Percentiles rank a stretch among this genome's conserved stretches.
phyloP scores from a whole-genome alignment of 2,888 invertebrate species.

The Pseudococcus jackbeardsleyi region DNA sequence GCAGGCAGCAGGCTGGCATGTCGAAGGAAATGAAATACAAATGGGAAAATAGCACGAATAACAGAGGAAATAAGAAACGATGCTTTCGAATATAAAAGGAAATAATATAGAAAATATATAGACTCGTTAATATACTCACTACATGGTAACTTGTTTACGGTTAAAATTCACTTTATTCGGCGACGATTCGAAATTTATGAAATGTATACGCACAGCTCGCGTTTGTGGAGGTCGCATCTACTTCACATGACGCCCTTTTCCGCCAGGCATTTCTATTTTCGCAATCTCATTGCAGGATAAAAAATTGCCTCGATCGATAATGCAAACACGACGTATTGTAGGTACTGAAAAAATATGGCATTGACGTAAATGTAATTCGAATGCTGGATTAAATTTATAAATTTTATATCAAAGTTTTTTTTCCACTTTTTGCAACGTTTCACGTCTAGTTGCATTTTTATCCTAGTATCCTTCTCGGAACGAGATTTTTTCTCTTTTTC shows the following conservation, averaged over 20 bases:
- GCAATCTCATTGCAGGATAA: neutral
- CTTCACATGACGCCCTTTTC: neutral
- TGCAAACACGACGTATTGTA: neutral
- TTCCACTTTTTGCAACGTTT: neutral
- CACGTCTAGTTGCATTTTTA: neutral
- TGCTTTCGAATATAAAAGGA: constrained; percentile 37
- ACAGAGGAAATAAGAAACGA: constrained; percentile 53
- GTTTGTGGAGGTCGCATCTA: neutral
- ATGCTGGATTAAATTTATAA: neutral
- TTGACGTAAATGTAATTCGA: neutral
- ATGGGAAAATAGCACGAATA: constrained; percentile 48
- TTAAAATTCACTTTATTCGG: constrained; percentile 43
- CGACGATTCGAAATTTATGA: neutral
- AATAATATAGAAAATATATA: constrained; percentile 44
- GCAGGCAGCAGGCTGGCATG: neutral
- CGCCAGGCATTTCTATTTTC: neutral
- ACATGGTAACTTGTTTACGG: constrained; percentile 4
- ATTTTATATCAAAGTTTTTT: neutral
- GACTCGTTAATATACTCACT: constrained; percentile 10
- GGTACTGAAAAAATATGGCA: neutral
- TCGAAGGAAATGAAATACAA: constrained; percentile 55
- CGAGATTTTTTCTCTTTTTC: neutral
- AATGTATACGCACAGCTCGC: neutral
- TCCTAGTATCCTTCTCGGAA: neutral
- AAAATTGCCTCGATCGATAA: neutral